phyloP scores from a whole-genome alignment of 2,888 invertebrate genomes.

The Orthosia gothica region DNA sequence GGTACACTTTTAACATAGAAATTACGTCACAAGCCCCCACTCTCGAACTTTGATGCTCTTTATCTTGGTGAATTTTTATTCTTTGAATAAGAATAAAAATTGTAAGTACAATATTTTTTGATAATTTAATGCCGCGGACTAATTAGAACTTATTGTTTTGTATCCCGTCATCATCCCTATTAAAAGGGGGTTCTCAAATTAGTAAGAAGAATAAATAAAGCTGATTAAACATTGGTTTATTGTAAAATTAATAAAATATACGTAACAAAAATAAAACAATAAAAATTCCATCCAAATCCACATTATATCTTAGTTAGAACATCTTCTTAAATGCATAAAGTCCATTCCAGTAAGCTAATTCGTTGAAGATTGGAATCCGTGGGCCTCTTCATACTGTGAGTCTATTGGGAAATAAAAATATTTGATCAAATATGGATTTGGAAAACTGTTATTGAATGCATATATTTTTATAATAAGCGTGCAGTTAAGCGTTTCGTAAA shows the following conservation, averaged over 20 bases:
- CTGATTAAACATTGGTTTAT: constrained; percentile 84
- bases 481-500: constrained; percentile 52
- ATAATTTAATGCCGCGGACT: no score
- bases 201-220: constrained; percentile 75
- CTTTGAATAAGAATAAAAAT: no score
- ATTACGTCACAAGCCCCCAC: no score
- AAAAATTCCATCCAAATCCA: constrained; percentile 85
- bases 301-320: constrained; percentile 76
- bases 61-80: no score
- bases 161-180: no score
- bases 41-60: no score
- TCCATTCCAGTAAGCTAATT: constrained; percentile 76
- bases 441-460: constrained; percentile 69
- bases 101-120: no score
- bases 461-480: constrained; percentile 58
- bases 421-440: constrained; percentile 88
- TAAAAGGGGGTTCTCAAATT: constrained; percentile 41
- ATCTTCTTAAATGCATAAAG: constrained; percentile 87
- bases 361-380: constrained; percentile 75
- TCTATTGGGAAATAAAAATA: constrained; percentile 87
- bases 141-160: no score
- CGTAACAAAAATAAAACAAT: constrained; percentile 78
- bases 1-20: no score
- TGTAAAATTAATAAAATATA: constrained; percentile 74
- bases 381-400: constrained; percentile 88